Evolutionary conservation across 2,797 vertebrate genomes (phyloP).

Genomic region (Caiman crocodilus): DNA sequence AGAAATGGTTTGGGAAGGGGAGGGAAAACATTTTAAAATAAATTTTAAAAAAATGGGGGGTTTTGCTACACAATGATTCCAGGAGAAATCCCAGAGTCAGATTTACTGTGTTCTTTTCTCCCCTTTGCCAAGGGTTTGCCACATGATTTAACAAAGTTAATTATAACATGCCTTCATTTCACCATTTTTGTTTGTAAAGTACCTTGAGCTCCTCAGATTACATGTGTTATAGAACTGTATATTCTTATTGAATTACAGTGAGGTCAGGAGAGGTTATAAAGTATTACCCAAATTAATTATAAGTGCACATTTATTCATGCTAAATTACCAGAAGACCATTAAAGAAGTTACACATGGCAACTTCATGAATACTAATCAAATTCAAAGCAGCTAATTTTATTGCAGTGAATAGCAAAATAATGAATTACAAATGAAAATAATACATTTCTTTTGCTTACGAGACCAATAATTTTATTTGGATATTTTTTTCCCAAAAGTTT

Average conservation of each 20-base stretch:
- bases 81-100: not conserved
- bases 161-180: not conserved
- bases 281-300: slow-evolving; percentile 41
- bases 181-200: not conserved
- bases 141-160: not conserved
- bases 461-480: not conserved
- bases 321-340: slow-evolving; percentile 40
- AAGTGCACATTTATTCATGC: slow-evolving; percentile 38
- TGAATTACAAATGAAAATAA: slow-evolving; percentile 40
- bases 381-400: slow-evolving; percentile 41
- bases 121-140: not conserved
- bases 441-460: slow-evolving; percentile 8
- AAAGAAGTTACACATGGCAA: slow-evolving; percentile 43
- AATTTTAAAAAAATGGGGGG: too few species aligned
- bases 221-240: slow-evolving; percentile 22
- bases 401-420: slow-evolving; percentile 35
- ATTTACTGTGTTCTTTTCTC: not conserved
- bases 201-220: slow-evolving; percentile 14
- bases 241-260: slow-evolving; percentile 32
- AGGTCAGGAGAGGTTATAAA: slow-evolving; percentile 47
- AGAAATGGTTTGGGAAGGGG: too few species aligned
- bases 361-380: slow-evolving; percentile 57
- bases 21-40: too few species aligned
- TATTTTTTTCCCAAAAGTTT: not conserved
- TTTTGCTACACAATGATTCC: not conserved